Conservation (phyloP, 2,113 vertebrate genomes). For the Scomber colias region DNA sequence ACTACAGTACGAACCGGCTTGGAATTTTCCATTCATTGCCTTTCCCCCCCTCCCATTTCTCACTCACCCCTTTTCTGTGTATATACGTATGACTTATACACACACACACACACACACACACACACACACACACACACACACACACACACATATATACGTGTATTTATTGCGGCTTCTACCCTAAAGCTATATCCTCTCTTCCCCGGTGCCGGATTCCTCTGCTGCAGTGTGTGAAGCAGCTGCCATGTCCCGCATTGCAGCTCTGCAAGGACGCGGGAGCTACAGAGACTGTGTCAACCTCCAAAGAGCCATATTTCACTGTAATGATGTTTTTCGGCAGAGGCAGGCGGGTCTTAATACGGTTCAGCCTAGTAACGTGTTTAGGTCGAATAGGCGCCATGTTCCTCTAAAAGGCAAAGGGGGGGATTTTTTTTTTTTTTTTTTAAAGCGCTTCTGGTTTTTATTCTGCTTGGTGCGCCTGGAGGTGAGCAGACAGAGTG, state of each 20-base stretch:
- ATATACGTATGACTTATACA: background rate
- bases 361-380: background rate
- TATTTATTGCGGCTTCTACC: conserved; percentile 5
- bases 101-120: too few species aligned
- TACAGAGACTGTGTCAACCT: conserved; percentile 56
- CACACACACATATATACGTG: background rate
- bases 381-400: conserved; percentile 49
- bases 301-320: conserved; percentile 66
- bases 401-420: conserved; percentile 19
- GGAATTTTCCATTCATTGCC: conserved; percentile 74
- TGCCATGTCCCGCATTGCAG: conserved; percentile 85
- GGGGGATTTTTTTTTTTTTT: conserved; percentile 9
- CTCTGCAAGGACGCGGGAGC: conserved; percentile 74
- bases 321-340: conserved; percentile 27
- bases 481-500: background rate
- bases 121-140: too few species aligned
- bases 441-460: conserved; percentile 9
- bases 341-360: conserved; percentile 14
- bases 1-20: conserved; percentile 32
- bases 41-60: background rate
- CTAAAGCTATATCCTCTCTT: conserved; percentile 30
- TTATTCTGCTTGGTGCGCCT: conserved; percentile 17
- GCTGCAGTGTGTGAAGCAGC: conserved; percentile 75
- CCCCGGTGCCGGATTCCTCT: conserved; percentile 34
- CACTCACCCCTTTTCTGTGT: conserved; percentile 17